Evolutionary conservation across 2,113 vertebrate genomes (phyloP).

Genomic region (Suncus etruscus): DNA sequence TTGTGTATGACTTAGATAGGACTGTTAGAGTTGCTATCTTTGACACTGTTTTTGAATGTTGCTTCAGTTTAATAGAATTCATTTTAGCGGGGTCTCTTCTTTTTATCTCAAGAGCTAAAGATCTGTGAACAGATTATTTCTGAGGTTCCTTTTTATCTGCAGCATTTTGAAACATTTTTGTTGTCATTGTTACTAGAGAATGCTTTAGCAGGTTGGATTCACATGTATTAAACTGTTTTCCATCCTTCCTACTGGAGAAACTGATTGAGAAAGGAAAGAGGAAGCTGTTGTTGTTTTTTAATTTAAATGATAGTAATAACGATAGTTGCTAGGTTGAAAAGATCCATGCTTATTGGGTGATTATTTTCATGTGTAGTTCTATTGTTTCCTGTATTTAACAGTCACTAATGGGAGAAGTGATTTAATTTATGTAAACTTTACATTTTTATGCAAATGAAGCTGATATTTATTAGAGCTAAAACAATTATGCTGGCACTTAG

Average conservation of each 20-base stretch:
- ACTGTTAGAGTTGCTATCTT: conserved; percentile 55
- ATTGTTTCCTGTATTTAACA: conserved; percentile 85
- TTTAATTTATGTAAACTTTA: conserved; percentile 91
- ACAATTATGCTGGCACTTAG: conserved; percentile 87
- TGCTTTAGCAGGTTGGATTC: conserved; percentile 55
- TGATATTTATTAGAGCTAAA: conserved; percentile 89
- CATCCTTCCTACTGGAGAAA: conserved; percentile 52
- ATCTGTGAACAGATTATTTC: conserved; percentile 52
- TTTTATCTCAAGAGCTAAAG: conserved; percentile 56
- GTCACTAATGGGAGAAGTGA: conserved; percentile 83
- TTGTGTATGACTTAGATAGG: conserved; percentile 57
- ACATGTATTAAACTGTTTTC: conserved; percentile 65
- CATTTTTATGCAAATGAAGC: conserved; percentile 90
- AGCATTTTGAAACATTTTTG: conserved; percentile 40
- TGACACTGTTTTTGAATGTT: conserved; percentile 83
- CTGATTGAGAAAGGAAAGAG: conserved; percentile 48
- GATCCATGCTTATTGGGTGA: conserved; percentile 76
- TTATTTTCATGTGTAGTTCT: conserved; percentile 77
- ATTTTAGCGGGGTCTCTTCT: neutral
- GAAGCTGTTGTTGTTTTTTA: conserved; percentile 73
- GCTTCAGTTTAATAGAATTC: conserved; percentile 71
- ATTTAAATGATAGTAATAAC: conserved; percentile 74
- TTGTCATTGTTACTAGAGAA: conserved; percentile 67
- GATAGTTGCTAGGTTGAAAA: conserved; percentile 77
- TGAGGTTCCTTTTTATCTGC: conserved; percentile 62